These are phyloP conservation scores for Telenomus remus DNA, from an alignment of 1,140 invertebrate species.

Conservation along the genomic window DNA sequence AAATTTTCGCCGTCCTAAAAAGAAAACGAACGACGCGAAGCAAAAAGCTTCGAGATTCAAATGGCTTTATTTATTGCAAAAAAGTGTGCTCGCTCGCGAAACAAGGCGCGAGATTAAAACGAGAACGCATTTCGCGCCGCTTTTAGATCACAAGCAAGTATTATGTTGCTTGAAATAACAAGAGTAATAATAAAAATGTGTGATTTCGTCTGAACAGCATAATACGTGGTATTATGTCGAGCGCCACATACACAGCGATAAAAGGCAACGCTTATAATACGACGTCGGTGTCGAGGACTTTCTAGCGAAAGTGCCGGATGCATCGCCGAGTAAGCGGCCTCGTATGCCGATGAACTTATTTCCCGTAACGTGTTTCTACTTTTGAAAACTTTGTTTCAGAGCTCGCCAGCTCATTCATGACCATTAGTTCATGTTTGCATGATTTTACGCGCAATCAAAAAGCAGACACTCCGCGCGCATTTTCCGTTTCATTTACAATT, in stretches of 20 bases:
- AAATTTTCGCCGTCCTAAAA: no score
- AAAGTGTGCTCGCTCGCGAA: background rate
- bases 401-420: slow-evolving; percentile 31
- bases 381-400: slow-evolving; percentile 48
- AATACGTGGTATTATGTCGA: slow-evolving; percentile 44
- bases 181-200: slow-evolving; percentile 43
- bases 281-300: slow-evolving; percentile 41
- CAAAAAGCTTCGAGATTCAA: background rate
- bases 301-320: slow-evolving; percentile 61
- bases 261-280: slow-evolving; percentile 44
- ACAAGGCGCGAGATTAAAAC: slow-evolving; percentile 8
- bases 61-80: slow-evolving; percentile 6
- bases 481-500: slow-evolving; percentile 6
- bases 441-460: slow-evolving; percentile 28
- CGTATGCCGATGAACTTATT: slow-evolving; percentile 60
- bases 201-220: slow-evolving; percentile 52
- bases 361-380: slow-evolving; percentile 56
- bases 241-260: slow-evolving; percentile 25
- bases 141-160: slow-evolving; percentile 25
- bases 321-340: slow-evolving; percentile 48
- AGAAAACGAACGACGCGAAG: no score
- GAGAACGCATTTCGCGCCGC: slow-evolving; percentile 2
- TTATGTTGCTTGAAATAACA: slow-evolving; percentile 40
- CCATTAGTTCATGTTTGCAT: slow-evolving; percentile 23
- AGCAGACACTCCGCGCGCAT: slow-evolving; percentile 6